Evolutionary conservation across 2,797 vertebrate genomes (phyloP), one percentile per base, ranked within the genome.

Genomic region (Gymnopithys bicolor): DNA sequence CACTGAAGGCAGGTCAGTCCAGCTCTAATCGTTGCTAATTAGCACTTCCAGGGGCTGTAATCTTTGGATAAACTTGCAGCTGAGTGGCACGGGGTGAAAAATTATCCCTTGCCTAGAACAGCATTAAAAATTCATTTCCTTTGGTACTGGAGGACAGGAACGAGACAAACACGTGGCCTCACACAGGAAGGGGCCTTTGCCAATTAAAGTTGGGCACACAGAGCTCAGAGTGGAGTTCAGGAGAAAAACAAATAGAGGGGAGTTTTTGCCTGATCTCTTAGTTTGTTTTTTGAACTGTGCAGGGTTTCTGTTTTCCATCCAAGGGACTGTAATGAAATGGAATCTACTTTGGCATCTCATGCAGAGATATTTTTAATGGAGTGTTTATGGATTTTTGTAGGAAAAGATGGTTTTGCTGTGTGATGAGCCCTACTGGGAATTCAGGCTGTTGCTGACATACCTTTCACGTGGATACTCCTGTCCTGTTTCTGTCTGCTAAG

Each of bases 11-110:
- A 92, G 96, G 95, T 95, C 92, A 96, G 28, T 97, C 97, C 96
- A 89, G 95, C 87, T 94, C 22, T 97, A 97, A 97, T 96, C n/a
- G 55, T 49, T 27, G 86, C 86, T 96, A 97, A 96, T 97, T 96
- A 97, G 84, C 67, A 30, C 90, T 91, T 88, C 66, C 75, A 78
- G 80, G 70, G 94, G 92, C 94, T 94, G 32, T 84, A 89, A 84
- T 96, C 95, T 95, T 73, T 90, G 52, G 35, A 3, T 66, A 73
- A 94, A 92, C 74, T 77, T 93, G 94, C 71, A 91, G 62, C 70
- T 45, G 46, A 74, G 56, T 13, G 2, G 43, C 77, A 86, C 24
- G 91, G 86, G 83, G 51, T 87, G 93, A 94, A 90, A 92, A 88
- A 87, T 71, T 81, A 64, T 86, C 95, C 94, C 71, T 93, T 92